A percentile compares a stretch with the other conserved stretches of the same genome.
phyloP scores from a whole-genome alignment of 2,888 invertebrate species.

The Morinoia aosen region DNA sequence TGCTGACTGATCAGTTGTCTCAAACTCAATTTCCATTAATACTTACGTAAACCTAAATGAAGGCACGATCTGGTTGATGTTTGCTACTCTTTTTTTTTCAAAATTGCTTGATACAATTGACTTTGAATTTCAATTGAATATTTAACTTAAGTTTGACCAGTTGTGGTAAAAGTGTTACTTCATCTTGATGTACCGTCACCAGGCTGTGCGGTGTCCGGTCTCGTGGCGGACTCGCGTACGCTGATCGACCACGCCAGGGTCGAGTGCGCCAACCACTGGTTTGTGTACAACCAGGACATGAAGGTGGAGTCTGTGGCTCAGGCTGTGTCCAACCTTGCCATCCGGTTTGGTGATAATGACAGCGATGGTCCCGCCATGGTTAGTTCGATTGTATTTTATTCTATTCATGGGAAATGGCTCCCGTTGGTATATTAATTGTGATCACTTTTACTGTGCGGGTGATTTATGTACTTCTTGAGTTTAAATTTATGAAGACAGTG shows the following conservation, averaged over 20 bases:
- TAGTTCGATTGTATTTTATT: conserved; percentile 43
- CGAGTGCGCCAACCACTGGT: conserved; percentile 99
- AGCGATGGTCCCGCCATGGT: conserved; percentile 91
- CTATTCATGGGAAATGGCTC: background rate
- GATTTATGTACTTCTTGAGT: background rate
- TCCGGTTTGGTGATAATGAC: conserved; percentile 98
- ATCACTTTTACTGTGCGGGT: background rate
- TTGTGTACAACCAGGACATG: conserved; percentile 83
- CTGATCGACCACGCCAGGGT: conserved; percentile 94
- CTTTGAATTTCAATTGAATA: too few species aligned
- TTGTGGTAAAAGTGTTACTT: too few species aligned
- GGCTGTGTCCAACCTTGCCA: conserved; percentile 98
- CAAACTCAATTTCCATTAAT: too few species aligned
- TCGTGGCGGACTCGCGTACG: conserved; percentile 98
- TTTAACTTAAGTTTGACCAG: too few species aligned
- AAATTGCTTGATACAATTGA: too few species aligned
- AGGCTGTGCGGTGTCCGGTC: conserved; percentile 94
- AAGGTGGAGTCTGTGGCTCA: conserved; percentile 93
- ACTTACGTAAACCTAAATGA: too few species aligned
- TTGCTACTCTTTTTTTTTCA: too few species aligned
- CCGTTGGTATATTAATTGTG: background rate
- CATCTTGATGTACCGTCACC: background rate
- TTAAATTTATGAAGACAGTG: background rate
- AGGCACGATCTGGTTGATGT: too few species aligned
- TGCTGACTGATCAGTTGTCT: too few species aligned